Evolutionary conservation across 2,797 vertebrate genomes (phyloP).

Genomic region (Chaetodon trifasciatus): DNA sequence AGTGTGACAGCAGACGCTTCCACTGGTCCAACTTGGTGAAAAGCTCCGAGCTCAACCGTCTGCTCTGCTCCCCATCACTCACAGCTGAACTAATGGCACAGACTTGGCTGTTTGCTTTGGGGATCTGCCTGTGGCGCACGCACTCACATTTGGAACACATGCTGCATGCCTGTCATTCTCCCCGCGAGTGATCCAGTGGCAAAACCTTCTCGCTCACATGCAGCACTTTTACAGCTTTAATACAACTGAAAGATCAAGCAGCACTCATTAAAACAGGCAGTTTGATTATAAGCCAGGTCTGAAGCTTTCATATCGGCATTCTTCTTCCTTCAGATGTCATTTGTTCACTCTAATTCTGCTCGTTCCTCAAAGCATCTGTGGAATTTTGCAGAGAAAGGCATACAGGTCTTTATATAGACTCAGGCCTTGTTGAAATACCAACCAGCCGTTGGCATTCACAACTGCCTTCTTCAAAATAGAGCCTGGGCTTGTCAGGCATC

Average conservation of each 20-base stretch:
- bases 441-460: conserved; percentile 74
- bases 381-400: conserved; percentile 76
- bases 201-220: conserved; percentile 51
- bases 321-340: conserved; percentile 24
- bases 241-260: neutral
- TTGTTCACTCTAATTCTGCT: conserved; percentile 43
- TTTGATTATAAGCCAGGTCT: neutral
- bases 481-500: conserved; percentile 52
- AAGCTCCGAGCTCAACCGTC: conserved; percentile 47
- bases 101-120: conserved; percentile 67
- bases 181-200: conserved; percentile 56
- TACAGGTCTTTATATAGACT: conserved; percentile 74
- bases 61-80: conserved; percentile 49
- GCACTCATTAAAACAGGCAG: neutral
- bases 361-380: conserved; percentile 57
- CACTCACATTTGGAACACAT: conserved; percentile 68
- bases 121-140: conserved; percentile 56
- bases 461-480: conserved; percentile 82
- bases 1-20: conserved; percentile 46
- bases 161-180: conserved; percentile 76
- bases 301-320: neutral
- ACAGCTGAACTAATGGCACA: conserved; percentile 60
- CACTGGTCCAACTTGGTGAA: conserved; percentile 30
- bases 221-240: conserved; percentile 25
- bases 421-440: conserved; percentile 69